phyloP scores from a whole-genome alignment of 2,888 invertebrate species.

The Artemia sp. region DNA sequence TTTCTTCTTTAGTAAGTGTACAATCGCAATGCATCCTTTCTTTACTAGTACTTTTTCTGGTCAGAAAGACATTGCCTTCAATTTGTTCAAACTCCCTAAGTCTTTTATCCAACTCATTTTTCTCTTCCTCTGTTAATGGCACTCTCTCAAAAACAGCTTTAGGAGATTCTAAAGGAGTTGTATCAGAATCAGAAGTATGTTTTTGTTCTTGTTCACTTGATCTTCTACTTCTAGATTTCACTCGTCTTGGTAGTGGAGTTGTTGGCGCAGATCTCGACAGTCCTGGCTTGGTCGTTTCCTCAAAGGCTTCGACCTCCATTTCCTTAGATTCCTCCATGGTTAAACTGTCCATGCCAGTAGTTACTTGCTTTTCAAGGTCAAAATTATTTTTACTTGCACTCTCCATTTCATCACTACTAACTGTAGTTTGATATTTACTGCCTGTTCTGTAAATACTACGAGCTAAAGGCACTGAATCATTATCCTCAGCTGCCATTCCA shows the following conservation, averaged over 20 bases:
- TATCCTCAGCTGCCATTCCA: neutral
- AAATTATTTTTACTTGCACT: neutral
- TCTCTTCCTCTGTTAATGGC: conserved; percentile 28
- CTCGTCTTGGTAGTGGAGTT: conserved; percentile 47
- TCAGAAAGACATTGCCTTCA: conserved; percentile 67
- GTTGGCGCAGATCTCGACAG: conserved; percentile 15
- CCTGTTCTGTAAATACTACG: neutral
- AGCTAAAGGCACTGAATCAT: neutral
- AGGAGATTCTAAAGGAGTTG: conserved; percentile 15
- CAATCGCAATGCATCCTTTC: conserved; percentile 94
- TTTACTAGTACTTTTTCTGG: conserved; percentile 59
- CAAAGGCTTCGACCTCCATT: neutral
- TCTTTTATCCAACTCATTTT: conserved; percentile 40
- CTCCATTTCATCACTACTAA: neutral
- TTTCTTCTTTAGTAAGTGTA: conserved; percentile 71
- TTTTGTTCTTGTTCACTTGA: conserved; percentile 48
- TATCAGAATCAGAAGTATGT: conserved; percentile 22
- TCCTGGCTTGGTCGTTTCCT: neutral
- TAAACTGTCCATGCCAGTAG: neutral
- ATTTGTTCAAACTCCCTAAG: conserved; percentile 61
- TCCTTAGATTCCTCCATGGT: neutral
- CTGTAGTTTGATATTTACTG: neutral
- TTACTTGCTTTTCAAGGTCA: conserved; percentile 1
- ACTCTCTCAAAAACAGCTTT: neutral
- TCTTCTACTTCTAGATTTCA: conserved; percentile 57